Evolutionary conservation across 2,113 vertebrate genomes (phyloP).

Genomic region (Phycodurus eques): DNA sequence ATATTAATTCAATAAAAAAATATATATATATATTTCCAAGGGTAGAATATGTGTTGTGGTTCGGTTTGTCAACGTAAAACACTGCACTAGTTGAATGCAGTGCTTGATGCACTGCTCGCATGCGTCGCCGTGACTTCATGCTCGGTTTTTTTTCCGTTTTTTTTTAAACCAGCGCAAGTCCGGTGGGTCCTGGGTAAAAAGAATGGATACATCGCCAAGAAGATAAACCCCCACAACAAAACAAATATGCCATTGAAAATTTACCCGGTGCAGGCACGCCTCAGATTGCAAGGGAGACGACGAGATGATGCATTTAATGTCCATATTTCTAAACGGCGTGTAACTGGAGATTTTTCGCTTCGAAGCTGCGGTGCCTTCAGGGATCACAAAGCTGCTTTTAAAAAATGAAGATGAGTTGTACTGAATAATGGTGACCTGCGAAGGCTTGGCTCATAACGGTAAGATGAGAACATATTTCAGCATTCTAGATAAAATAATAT

Average conservation of each 20-base stretch:
- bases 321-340: not conserved
- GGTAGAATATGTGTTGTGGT: no score
- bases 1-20: not conserved
- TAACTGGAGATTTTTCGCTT: not conserved
- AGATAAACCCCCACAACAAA: not conserved
- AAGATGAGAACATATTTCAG: not conserved
- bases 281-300: not conserved
- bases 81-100: constrained; percentile 35
- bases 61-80: not conserved
- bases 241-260: not conserved
- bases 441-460: constrained; percentile 28
- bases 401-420: constrained; percentile 27
- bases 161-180: constrained; percentile 40
- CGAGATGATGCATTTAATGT: not conserved
- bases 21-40: no score
- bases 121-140: constrained; percentile 68
- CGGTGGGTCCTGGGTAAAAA: constrained; percentile 32
- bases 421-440: constrained; percentile 30
- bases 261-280: not conserved
- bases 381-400: constrained; percentile 12
- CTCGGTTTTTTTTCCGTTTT: constrained; percentile 30
- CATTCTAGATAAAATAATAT: not conserved
- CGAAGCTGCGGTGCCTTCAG: constrained; percentile 38
- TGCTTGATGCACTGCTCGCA: constrained; percentile 36
- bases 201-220: constrained; percentile 40